Base-by-base conservation (phyloP, 2,113 vertebrate species). In the Mystacornis crossleyi region DNA sequence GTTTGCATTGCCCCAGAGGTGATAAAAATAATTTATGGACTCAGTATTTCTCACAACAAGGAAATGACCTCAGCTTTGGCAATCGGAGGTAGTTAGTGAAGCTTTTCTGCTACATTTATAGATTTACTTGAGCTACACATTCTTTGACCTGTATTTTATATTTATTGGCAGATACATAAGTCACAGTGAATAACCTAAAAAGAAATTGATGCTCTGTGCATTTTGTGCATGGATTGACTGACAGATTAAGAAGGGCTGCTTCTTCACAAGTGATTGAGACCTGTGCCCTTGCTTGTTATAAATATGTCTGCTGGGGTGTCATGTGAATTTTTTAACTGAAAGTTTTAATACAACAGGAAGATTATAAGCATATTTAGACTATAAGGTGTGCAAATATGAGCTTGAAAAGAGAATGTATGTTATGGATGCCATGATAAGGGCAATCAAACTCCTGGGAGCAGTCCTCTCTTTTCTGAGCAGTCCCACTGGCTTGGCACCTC, bases 131-230 rank as follows among this genome's bases (percentile, higher is more conserved):
- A 97, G 97, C 93, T 97, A 92, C 96, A 96, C 95, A 97, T 97
- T 98, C 95, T 98, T 97, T 98, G 97, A 98, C 97, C 96, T 97
- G 97, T 92, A 95, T 97, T 98, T 97, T 93, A 98, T 97, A 98
- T 98, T 98, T 98, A 98, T 98, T 98, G 98, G 96, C 97, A 98
- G 97, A 98, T 98, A 97, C 96, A 92, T 97, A 97, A 98, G 97
- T 97, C 95, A 97, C 94, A 97, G 97, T 98, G 98, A 98, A 98
- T 97, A 97, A 97, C 93, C 93, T 97, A 97, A 98, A 98, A 98
- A 96, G 96, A 95, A 97, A 94, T 71, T 97, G 96, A 97, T 96
- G 97, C 92, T 95, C 95, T n/a, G 87, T 96, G 94, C 90, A 77
- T 96, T 97, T 97, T 98, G 75, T 96, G 92, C 96, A 74, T 95